A percentile compares a stretch with the other conserved stretches of the same genome.
phyloP scores from a whole-genome alignment of 2,888 invertebrate species.

The Stramonita haemastoma region DNA sequence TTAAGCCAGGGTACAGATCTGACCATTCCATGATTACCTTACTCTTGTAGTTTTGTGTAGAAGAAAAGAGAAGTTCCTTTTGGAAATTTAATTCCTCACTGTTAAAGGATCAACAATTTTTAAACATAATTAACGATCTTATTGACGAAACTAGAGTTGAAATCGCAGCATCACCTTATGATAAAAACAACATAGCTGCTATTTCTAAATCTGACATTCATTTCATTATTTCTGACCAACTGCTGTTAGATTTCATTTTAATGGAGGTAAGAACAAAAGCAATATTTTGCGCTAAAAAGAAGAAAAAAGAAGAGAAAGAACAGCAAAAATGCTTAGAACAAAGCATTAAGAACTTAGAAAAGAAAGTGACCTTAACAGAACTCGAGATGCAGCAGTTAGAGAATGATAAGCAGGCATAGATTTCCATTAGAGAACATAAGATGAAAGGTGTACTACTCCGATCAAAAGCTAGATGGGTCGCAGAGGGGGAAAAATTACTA shows the following conservation, averaged over 20 bases:
- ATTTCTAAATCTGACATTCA: neutral
- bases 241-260: neutral
- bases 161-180: neutral
- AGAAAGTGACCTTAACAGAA: neutral
- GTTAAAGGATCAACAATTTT: neutral
- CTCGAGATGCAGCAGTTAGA: neutral
- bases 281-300: neutral
- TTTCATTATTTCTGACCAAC: no score
- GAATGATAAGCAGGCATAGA: neutral
- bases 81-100: neutral
- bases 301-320: neutral
- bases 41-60: neutral
- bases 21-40: neutral
- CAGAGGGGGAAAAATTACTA: neutral
- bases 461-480: neutral
- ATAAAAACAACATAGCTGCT: neutral
- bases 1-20: neutral
- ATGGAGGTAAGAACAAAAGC: neutral
- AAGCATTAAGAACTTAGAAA: neutral
- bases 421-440: neutral
- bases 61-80: neutral
- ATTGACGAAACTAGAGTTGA: neutral
- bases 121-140: neutral
- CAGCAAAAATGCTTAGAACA: neutral
- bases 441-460: neutral